Evolutionary conservation across 2,888 invertebrate species (phyloP).

Genomic region (Drosophila mayaguana): DNA sequence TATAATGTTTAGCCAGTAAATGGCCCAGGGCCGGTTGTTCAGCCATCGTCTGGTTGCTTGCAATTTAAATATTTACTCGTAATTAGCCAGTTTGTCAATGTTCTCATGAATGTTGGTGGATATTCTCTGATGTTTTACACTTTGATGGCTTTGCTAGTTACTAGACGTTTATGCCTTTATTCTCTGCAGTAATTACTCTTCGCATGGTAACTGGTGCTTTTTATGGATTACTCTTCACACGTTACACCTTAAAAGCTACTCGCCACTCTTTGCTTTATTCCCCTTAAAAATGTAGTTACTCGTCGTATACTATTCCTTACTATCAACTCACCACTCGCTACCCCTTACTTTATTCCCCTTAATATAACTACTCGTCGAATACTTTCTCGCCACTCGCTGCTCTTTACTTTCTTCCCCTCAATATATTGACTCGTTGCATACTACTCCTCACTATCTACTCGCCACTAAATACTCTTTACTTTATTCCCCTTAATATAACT

Average conservation of each 20-base stretch:
- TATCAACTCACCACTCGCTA: too few relatives aligned
- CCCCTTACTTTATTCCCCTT: too few relatives aligned
- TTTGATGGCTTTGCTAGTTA: neutral
- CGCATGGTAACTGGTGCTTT: too few relatives aligned
- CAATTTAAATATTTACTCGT: slow-evolving; percentile 1
- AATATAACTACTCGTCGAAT: neutral
- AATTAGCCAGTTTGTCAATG: neutral
- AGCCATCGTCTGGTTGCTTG: neutral
- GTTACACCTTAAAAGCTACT: too few relatives aligned
- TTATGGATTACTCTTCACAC: too few relatives aligned
- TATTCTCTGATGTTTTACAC: too few relatives aligned
- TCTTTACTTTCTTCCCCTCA: neutral
- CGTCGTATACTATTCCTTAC: neutral
- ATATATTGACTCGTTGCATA: neutral
- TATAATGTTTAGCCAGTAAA: neutral
- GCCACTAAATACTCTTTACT: neutral
- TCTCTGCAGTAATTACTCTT: too few relatives aligned
- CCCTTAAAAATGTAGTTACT: neutral
- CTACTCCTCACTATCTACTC: neutral
- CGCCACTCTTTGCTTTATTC: too few relatives aligned
- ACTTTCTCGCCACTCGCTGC: neutral
- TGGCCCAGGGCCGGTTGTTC: neutral
- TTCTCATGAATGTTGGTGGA: too few relatives aligned
- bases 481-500: neutral
- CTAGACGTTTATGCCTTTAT: too few relatives aligned